Percentiles rank a stretch among this genome's conserved stretches.
These are phyloP conservation scores for Bothrops alternatus DNA, from an alignment of 2,797 vertebrate genomes.

Conservation along the genomic window DNA sequence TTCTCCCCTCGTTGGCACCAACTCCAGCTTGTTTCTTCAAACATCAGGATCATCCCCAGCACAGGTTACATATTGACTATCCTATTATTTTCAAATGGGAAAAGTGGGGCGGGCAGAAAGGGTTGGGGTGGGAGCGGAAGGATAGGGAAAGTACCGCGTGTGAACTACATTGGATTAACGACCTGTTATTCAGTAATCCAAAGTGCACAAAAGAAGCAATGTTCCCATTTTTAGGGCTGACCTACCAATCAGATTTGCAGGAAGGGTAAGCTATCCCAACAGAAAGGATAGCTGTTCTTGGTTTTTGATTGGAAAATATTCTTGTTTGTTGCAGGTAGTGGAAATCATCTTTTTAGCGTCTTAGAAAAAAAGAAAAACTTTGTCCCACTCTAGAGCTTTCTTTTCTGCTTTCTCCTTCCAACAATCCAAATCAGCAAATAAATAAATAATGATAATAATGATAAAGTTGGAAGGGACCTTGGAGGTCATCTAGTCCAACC, in stretches of 20 bases:
- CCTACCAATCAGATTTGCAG: background rate
- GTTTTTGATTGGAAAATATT: background rate
- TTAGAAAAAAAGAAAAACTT: background rate
- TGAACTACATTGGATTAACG: background rate
- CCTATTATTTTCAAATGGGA: background rate
- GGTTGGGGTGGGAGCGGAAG: background rate
- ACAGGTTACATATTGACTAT: background rate
- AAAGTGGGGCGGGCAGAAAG: background rate
- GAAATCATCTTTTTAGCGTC: background rate
- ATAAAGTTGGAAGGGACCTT: too few relatives aligned
- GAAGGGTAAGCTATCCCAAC: background rate
- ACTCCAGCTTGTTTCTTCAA: background rate
- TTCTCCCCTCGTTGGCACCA: background rate
- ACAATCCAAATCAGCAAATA: background rate
- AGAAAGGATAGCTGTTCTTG: background rate
- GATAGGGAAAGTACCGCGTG: background rate
- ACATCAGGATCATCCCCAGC: background rate
- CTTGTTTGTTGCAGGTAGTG: background rate
- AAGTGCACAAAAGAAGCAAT: background rate
- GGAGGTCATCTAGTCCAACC: too few relatives aligned
- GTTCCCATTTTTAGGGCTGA: background rate
- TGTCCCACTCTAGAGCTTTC: background rate
- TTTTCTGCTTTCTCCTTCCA: background rate
- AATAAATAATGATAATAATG: background rate
- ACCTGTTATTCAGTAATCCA: background rate